Conservation (phyloP, 1,140 invertebrate genomes). For the Mesaphorura yosii region DNA sequence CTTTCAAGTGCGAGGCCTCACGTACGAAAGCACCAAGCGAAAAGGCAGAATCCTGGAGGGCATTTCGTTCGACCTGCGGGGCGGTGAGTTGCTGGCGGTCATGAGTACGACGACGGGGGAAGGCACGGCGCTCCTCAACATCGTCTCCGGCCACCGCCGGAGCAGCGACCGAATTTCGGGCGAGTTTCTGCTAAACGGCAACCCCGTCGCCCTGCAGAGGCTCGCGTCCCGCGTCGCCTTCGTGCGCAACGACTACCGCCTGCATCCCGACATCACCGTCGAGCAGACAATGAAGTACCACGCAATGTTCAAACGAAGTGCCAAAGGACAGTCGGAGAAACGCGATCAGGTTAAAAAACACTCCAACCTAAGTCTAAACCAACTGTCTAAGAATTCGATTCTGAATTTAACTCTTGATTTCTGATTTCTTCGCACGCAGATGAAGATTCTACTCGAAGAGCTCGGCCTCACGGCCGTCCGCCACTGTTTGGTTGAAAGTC, state of each 20-base stretch:
- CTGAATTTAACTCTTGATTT: no score
- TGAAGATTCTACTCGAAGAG: constrained; percentile 75
- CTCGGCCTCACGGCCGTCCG: constrained; percentile 72
- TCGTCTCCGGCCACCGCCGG: constrained; percentile 55
- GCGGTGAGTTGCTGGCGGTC: constrained; percentile 77
- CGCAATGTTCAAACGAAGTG: constrained; percentile 29
- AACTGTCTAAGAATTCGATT: no score
- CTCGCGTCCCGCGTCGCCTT: constrained; percentile 46
- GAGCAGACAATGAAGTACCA: constrained; percentile 42
- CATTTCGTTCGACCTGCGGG: constrained; percentile 68
- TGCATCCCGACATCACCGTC: constrained; percentile 41
- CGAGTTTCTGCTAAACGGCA: constrained; percentile 75
- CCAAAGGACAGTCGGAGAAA: background rate
- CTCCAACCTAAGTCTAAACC: no score
- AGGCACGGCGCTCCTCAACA: constrained; percentile 67
- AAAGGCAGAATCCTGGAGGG: constrained; percentile 48
- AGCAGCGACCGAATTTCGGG: constrained; percentile 57
- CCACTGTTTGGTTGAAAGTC: constrained; percentile 58
- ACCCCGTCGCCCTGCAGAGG: constrained; percentile 55
- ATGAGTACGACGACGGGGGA: constrained; percentile 67
- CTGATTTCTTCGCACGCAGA: background rate
- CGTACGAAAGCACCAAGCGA: constrained; percentile 35
- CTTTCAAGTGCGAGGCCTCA: constrained; percentile 48
- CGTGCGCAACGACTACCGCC: constrained; percentile 28
- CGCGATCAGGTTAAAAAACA: background rate